These are phyloP conservation scores for Cyanocitta stelleri DNA, from an alignment of 2,113 vertebrate genomes.

Conservation along the genomic window DNA sequence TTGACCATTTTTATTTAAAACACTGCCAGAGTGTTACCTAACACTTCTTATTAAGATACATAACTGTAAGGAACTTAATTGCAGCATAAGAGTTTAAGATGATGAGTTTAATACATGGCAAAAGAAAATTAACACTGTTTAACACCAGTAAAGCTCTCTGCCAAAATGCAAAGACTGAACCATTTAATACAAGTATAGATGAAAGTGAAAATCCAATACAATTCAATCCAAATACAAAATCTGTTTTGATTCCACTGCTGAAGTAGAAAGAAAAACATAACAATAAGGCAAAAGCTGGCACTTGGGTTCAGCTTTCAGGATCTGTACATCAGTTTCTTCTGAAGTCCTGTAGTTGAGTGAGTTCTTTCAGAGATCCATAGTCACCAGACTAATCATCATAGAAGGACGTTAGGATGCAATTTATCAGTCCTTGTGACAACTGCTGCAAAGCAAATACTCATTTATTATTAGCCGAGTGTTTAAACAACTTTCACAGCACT, in stretches of 20 bases:
- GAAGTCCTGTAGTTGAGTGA: not conserved
- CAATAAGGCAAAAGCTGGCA: not conserved
- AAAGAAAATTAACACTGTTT: not conserved
- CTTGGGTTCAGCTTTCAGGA: not conserved
- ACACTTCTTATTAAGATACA: not conserved
- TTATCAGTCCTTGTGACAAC: not conserved
- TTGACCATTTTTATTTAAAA: not conserved
- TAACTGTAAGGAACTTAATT: not conserved
- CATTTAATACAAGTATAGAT: not conserved
- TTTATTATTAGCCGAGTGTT: not conserved
- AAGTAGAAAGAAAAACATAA: not conserved
- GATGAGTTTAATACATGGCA: not conserved
- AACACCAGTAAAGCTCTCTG: not conserved
- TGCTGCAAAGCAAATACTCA: not conserved
- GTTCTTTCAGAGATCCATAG: not conserved
- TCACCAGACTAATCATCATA: not conserved
- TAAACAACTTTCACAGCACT: not conserved
- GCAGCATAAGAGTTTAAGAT: not conserved
- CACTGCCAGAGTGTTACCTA: not conserved
- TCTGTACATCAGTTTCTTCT: not conserved
- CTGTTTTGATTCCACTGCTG: not conserved
- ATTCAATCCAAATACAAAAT: not conserved
- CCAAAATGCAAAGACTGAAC: not conserved
- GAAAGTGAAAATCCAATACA: not conserved
- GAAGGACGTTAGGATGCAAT: not conserved